Evolutionary conservation across 2,888 invertebrate genomes (phyloP).

Genomic region (Exephanes ischioxanthus): DNA sequence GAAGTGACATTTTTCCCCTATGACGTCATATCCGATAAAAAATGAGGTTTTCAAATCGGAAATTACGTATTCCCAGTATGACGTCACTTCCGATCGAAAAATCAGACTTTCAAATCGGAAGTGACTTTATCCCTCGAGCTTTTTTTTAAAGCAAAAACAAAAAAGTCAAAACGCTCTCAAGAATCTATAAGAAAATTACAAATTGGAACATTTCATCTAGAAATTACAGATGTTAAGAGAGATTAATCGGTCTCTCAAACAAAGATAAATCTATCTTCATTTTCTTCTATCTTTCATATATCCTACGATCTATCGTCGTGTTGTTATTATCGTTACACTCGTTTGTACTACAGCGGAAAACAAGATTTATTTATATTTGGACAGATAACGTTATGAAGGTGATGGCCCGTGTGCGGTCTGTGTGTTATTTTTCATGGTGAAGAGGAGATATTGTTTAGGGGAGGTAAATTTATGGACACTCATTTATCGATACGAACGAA

Average conservation of each 20-base stretch:
- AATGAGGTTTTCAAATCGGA: too few species aligned
- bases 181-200: not conserved
- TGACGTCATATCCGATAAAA: not conserved
- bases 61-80: too few species aligned
- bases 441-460: slow-evolving; percentile 38
- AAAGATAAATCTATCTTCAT: not conserved
- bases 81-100: too few species aligned
- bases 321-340: slow-evolving; percentile 25
- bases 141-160: not conserved
- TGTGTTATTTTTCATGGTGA: slow-evolving; percentile 48
- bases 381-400: slow-evolving; percentile 35
- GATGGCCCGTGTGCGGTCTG: slow-evolving; percentile 28
- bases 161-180: not conserved
- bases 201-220: not conserved
- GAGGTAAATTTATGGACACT: slow-evolving; percentile 56
- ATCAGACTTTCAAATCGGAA: too few species aligned
- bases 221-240: not conserved
- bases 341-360: not conserved
- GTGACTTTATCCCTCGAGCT: too few species aligned
- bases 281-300: not conserved
- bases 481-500: slow-evolving; percentile 64
- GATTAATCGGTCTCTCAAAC: too few species aligned
- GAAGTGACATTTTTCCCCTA: too few species aligned
- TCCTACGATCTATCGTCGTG: not conserved
- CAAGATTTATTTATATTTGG: slow-evolving; percentile 49